A percentile compares a stretch with the other conserved stretches of the same genome.
phyloP scores from a whole-genome alignment of 2,888 invertebrate species.

The Acanthococcus lagerstroemiae region DNA sequence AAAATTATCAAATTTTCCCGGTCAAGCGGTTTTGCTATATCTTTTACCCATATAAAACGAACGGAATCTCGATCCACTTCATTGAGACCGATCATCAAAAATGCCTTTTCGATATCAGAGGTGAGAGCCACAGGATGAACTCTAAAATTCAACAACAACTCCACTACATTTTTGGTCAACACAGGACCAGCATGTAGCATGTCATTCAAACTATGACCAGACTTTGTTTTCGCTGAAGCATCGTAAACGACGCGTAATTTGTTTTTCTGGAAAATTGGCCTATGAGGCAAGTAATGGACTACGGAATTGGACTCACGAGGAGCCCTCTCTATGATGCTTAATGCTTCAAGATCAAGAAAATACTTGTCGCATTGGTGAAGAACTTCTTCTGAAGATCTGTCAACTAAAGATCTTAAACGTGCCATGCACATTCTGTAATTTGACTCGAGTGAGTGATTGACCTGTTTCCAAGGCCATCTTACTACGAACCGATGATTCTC shows the following conservation, averaged over 20 bases:
- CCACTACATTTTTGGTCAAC: constrained; percentile 38
- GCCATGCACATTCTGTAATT: background rate
- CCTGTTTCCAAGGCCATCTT: background rate
- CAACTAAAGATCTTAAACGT: background rate
- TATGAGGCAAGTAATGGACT: constrained; percentile 36
- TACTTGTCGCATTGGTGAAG: background rate
- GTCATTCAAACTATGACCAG: constrained; percentile 40
- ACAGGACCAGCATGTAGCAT: constrained; percentile 38
- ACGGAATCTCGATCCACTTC: background rate
- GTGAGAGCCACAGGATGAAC: constrained; percentile 38
- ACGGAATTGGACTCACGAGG: background rate
- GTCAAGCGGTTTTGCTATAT: background rate
- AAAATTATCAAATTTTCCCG: background rate
- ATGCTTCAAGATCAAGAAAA: background rate
- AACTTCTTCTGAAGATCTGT: background rate
- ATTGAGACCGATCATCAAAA: background rate
- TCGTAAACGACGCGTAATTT: constrained; percentile 36
- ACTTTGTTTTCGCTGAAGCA: constrained; percentile 33
- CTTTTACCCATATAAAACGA: background rate
- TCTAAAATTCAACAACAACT: constrained; percentile 38
- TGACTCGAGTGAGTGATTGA: background rate
- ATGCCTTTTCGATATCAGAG: constrained; percentile 41
- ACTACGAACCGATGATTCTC: background rate
- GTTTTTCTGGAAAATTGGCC: constrained; percentile 33
- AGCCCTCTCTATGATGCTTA: constrained; percentile 32